A percentile compares a stretch with the other conserved stretches of the same genome.
phyloP scores from a whole-genome alignment of 2,113 vertebrate species.

The Platysternon megacephalum region DNA sequence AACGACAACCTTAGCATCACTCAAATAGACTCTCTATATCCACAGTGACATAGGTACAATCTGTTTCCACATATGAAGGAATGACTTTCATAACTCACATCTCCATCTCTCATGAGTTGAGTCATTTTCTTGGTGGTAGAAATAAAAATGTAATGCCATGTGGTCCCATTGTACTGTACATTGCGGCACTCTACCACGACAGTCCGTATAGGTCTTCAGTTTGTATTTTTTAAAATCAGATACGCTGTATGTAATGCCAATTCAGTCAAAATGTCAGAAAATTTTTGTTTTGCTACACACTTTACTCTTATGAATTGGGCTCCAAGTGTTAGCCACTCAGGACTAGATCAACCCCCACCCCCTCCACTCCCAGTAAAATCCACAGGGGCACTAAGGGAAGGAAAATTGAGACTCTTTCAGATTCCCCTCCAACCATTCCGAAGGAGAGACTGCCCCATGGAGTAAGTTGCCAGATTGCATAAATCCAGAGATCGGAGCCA shows the following conservation, averaged over 20 bases:
- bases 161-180: neutral
- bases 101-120: neutral
- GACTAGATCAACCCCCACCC: neutral
- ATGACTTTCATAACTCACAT: neutral
- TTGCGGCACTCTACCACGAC: neutral
- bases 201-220: neutral
- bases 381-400: neutral
- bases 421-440: neutral
- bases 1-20: neutral
- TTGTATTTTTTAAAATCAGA: neutral
- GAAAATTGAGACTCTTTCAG: neutral
- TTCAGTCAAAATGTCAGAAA: neutral
- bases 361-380: neutral
- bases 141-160: neutral
- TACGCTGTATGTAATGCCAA: neutral
- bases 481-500: neutral
- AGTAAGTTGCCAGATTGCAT: neutral
- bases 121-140: neutral
- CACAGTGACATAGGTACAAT: neutral
- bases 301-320: neutral
- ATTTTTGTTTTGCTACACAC: neutral
- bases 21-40: neutral
- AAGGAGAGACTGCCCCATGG: neutral
- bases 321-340: neutral
- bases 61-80: neutral